These are phyloP conservation scores for Scrobipalpa costella DNA, from an alignment of 2,888 invertebrate genomes.

Conservation along the genomic window DNA sequence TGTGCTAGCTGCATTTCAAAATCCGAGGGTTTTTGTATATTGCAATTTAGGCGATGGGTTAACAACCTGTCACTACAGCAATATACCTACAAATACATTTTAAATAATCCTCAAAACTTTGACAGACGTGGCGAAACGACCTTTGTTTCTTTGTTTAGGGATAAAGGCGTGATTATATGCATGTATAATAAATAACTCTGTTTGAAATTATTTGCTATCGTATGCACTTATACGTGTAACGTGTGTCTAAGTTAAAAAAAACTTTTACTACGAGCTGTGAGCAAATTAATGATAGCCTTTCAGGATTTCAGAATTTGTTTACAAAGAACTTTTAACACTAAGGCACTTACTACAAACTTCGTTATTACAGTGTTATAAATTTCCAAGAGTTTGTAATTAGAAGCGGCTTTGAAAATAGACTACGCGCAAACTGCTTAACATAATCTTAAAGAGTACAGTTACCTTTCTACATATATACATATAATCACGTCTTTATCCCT, in stretches of 20 bases:
- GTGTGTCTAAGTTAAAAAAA: neutral
- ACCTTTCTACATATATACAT: neutral
- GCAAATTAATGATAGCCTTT: conserved; percentile 1
- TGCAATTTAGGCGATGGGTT: too few species aligned
- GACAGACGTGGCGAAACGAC: too few species aligned
- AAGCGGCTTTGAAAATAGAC: neutral
- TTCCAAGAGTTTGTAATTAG: conserved; percentile 6
- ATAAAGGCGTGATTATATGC: too few species aligned
- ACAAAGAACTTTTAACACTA: neutral
- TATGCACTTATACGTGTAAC: neutral
- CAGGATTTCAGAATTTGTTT: conserved; percentile 5
- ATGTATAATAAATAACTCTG: too few species aligned
- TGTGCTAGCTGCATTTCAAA: too few species aligned
- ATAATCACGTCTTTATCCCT: too few species aligned
- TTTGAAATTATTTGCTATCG: too few species aligned
- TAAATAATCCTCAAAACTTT: too few species aligned
- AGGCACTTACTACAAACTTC: conserved; percentile 6
- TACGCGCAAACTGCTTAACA: conserved; percentile 10
- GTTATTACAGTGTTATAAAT: conserved; percentile 13
- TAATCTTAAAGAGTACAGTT: neutral
- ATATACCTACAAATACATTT: too few species aligned
- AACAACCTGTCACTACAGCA: too few species aligned
- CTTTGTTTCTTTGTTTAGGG: too few species aligned
- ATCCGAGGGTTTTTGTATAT: too few species aligned
- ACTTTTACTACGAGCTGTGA: neutral